Percentiles rank a stretch among this genome's conserved stretches.
Conservation (phyloP, 2,888 invertebrate species). For the Anoplius nigerrimus region DNA sequence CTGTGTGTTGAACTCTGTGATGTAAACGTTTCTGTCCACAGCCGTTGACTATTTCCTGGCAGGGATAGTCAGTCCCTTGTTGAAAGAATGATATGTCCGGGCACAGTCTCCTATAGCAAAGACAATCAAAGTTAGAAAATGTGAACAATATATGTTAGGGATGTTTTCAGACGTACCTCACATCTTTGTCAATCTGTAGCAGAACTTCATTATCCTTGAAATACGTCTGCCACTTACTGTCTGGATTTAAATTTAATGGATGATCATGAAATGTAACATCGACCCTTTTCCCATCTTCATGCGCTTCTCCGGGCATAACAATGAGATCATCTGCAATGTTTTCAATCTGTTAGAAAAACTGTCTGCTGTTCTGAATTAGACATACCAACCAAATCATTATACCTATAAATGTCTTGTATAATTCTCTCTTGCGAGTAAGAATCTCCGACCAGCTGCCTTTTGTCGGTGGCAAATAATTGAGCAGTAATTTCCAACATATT, state of each 20-base stretch:
- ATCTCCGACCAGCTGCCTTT: constrained; percentile 82
- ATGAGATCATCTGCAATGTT: constrained; percentile 86
- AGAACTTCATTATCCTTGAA: constrained; percentile 99
- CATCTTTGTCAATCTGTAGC: constrained; percentile 98
- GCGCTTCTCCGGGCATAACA: constrained; percentile 84
- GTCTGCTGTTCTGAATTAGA: too few relatives aligned
- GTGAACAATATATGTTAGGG: not conserved
- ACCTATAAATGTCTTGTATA: constrained; percentile 90
- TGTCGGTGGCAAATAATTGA: constrained; percentile 88
- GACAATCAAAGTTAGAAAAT: constrained; percentile 21
- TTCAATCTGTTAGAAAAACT: not conserved
- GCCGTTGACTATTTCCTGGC: constrained; percentile 86
- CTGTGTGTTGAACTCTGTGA: constrained; percentile 90
- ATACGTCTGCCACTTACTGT: constrained; percentile 96
- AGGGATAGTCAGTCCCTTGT: constrained; percentile 93
- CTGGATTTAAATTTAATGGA: constrained; percentile 95
- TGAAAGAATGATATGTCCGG: constrained; percentile 99
- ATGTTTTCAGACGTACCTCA: constrained; percentile 76
- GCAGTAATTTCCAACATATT: constrained; percentile 90
- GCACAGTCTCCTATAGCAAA: constrained; percentile 82
- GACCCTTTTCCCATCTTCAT: constrained; percentile 77
- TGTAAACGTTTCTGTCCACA: constrained; percentile 90
- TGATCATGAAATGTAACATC: constrained; percentile 85
- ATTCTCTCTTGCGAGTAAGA: constrained; percentile 84
- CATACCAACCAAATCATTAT: constrained; percentile 32